Conservation (phyloP, 37 sponge, comb jelly and placozoan genomes). For the Cliona cf. orientalis region DNA sequence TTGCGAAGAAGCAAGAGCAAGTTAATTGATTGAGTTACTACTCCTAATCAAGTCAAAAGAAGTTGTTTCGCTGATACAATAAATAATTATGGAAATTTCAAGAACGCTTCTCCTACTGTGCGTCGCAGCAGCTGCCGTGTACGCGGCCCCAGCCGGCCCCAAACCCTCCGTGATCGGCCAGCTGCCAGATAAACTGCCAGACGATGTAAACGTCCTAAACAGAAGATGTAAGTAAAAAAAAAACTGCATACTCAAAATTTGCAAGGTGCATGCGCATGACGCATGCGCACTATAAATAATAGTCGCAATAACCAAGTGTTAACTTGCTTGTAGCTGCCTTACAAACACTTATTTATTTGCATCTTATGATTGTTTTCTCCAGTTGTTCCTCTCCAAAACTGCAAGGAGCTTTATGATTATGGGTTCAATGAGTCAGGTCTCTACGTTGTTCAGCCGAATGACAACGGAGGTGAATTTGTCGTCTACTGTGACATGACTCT, state of each 20-base stretch:
- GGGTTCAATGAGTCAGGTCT: conserved; percentile 43
- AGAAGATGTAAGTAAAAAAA: conserved; percentile 27
- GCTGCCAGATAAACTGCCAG: not conserved
- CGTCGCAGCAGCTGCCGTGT: not conserved
- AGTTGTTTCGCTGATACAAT: too few relatives aligned
- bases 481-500: conserved; percentile 73
- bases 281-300: not conserved
- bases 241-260: not conserved
- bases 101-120: too few relatives aligned
- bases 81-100: too few relatives aligned
- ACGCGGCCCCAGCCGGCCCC: not conserved
- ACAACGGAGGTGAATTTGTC: conserved; percentile 17
- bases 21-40: too few relatives aligned
- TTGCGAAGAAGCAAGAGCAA: too few relatives aligned
- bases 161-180: not conserved
- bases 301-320: not conserved
- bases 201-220: conserved; percentile 11
- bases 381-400: conserved; percentile 54
- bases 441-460: conserved; percentile 37
- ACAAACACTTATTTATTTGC: not conserved
- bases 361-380: not conserved
- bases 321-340: too few relatives aligned
- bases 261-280: not conserved
- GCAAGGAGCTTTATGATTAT: conserved; percentile 56
- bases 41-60: too few relatives aligned